A percentile compares a stretch with the other conserved stretches of the same genome.
These are phyloP conservation scores for Microtus pennsylvanicus DNA, from an alignment of 2,113 vertebrate species.

Conservation along the genomic window DNA sequence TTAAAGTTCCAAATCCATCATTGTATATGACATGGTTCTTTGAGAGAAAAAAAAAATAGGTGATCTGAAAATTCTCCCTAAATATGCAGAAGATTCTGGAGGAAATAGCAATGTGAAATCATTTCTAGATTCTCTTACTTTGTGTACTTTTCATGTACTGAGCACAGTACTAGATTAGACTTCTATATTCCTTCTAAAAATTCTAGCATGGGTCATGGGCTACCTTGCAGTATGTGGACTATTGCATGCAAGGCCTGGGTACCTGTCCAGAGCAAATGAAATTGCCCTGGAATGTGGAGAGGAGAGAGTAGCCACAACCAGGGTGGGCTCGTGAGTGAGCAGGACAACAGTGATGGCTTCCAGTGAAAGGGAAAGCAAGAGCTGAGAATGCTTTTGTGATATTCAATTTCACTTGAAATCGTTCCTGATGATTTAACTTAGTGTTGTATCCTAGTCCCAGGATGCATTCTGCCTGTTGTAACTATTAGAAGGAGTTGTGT, in stretches of 20 bases:
- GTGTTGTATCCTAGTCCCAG: background rate
- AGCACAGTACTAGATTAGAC: background rate
- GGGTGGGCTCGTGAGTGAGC: background rate
- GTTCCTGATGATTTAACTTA: background rate
- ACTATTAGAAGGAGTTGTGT: background rate
- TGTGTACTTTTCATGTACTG: background rate
- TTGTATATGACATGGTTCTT: background rate
- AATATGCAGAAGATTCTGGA: background rate
- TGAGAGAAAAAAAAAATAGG: background rate
- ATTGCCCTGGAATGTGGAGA: background rate
- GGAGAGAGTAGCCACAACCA: background rate
- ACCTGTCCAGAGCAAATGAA: background rate
- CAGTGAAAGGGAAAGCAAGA: background rate
- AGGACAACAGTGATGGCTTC: too few species aligned
- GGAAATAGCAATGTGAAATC: background rate
- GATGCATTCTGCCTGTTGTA: too few species aligned
- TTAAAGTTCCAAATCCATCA: background rate
- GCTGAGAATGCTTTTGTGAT: too few species aligned
- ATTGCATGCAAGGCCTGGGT: background rate
- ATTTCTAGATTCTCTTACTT: background rate
- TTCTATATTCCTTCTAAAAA: background rate
- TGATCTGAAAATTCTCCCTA: background rate
- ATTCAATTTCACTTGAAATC: background rate
- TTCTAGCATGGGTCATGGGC: too few species aligned
- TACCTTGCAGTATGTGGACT: background rate